phyloP scores from a whole-genome alignment of 2,113 vertebrate genomes.

The Tringa solitaria region DNA sequence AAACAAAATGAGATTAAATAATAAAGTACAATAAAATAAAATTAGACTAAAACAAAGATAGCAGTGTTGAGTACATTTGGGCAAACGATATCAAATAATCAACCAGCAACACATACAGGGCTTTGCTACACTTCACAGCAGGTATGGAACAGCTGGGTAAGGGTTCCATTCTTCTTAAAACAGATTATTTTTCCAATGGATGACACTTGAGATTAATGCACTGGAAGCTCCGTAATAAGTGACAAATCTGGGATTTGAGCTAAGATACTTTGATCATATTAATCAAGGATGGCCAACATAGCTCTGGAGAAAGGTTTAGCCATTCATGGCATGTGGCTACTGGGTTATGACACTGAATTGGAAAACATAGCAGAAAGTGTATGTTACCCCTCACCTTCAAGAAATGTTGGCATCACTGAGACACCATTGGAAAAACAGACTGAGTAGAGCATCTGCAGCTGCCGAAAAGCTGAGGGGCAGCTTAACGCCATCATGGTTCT shows the following conservation, averaged over 20 bases:
- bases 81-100: not conserved
- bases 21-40: not conserved
- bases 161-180: not conserved
- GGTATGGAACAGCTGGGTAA: not conserved
- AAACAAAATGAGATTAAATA: not conserved
- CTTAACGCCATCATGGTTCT: not conserved
- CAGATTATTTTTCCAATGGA: not conserved
- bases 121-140: not conserved
- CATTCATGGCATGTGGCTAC: not conserved
- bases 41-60: not conserved
- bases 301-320: not conserved
- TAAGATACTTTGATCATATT: not conserved
- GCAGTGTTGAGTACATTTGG: not conserved
- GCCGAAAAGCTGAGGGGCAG: not conserved
- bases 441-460: not conserved
- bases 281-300: not conserved
- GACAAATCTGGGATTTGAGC: not conserved
- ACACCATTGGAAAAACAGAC: not conserved
- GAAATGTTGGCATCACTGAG: not conserved
- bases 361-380: not conserved
- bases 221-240: not conserved
- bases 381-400: not conserved
- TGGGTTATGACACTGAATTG: not conserved
- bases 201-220: not conserved
- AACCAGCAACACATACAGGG: not conserved